phyloP scores from a whole-genome alignment of 2,888 invertebrate species.

The Fissipunctia ypsillon region DNA sequence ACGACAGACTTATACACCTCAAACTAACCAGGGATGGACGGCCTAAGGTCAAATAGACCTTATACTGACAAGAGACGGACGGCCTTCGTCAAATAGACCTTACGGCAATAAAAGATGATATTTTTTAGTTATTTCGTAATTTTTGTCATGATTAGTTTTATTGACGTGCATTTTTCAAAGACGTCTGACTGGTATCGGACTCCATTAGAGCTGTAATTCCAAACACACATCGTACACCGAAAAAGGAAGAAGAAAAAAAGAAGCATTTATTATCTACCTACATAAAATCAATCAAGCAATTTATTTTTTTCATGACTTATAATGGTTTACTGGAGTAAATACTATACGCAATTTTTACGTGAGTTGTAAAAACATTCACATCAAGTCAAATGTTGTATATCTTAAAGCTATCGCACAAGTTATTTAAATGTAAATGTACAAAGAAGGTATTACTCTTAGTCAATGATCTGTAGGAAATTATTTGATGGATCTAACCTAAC shows the following conservation, averaged over 20 bases:
- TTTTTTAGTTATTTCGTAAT: not conserved
- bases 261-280: not conserved
- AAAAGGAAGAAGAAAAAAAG: not conserved
- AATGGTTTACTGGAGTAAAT: too few relatives aligned
- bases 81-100: not conserved
- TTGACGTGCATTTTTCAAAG: not conserved
- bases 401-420: not conserved
- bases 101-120: not conserved
- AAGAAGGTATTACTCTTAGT: constrained; percentile 11
- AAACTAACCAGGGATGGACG: constrained; percentile 79
- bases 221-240: not conserved
- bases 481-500: constrained; percentile 21
- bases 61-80: not conserved
- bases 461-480: constrained; percentile 17
- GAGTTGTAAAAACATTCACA: not conserved
- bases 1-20: constrained; percentile 80
- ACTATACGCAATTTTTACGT: not conserved
- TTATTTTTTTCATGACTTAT: not conserved
- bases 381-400: not conserved
- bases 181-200: not conserved
- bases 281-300: not conserved
- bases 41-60: constrained; percentile 68
- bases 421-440: not conserved
- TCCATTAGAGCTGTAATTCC: not conserved
- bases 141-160: not conserved